A percentile compares a stretch with the other conserved stretches of the same genome.
These are phyloP conservation scores for Pseudomugil tenellus DNA, from an alignment of 2,797 vertebrate genomes.

Conservation along the genomic window DNA sequence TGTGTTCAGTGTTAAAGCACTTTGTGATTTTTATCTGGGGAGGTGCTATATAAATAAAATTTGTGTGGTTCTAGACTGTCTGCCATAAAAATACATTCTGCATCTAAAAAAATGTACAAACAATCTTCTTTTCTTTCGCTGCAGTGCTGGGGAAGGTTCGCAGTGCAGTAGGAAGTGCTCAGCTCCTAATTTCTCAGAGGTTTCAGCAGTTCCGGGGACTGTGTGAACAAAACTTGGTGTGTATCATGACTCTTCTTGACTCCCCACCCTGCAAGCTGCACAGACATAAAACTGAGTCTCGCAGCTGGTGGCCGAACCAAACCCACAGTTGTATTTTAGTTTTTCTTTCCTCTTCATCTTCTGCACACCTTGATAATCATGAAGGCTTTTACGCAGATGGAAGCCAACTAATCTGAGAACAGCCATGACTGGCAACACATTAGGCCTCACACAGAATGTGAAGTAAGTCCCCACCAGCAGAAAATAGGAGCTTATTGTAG, in stretches of 20 bases:
- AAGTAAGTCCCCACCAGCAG: constrained; percentile 23
- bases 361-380: constrained; percentile 1
- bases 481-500: constrained; percentile 60
- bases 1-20: too few relatives aligned
- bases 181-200: constrained; percentile 97
- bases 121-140: constrained; percentile 11
- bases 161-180: constrained; percentile 96
- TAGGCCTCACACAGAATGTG: constrained; percentile 18
- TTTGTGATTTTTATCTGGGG: too few relatives aligned
- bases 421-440: constrained; percentile 8
- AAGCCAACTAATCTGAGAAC: constrained; percentile 23
- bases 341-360: not conserved
- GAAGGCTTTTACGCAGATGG: constrained; percentile 29
- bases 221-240: constrained; percentile 98
- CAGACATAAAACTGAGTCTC: not conserved
- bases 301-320: not conserved
- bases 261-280: not conserved
- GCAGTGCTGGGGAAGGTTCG: constrained; percentile 96
- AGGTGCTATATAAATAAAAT: too few relatives aligned
- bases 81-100: not conserved
- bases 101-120: not conserved
- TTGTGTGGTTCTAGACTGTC: not conserved
- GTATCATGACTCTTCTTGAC: constrained; percentile 64
- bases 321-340: not conserved
- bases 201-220: constrained; percentile 98